Conservation (phyloP, 1,140 invertebrate species). For the Brachionus koreanus region DNA sequence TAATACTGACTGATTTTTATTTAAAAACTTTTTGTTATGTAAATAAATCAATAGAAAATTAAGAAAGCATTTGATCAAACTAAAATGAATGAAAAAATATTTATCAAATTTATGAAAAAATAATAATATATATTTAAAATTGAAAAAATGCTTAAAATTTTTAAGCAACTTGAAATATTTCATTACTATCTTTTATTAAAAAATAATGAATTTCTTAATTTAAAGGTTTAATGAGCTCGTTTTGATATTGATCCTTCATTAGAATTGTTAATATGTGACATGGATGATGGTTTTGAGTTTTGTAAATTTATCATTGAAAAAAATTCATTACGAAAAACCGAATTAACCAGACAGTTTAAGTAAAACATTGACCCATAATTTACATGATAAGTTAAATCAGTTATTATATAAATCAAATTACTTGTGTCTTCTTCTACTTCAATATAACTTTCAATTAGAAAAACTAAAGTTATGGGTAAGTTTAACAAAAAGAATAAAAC, state of each 20-base stretch:
- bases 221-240: not conserved
- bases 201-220: not conserved
- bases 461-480: not conserved
- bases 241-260: not conserved
- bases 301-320: not conserved
- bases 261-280: not conserved
- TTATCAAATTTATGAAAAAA: no score
- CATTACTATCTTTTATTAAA: not conserved
- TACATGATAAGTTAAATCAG: not conserved
- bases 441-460: not conserved
- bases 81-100: no score
- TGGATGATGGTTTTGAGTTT: not conserved
- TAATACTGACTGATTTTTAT: no score
- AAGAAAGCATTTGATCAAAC: no score
- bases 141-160: no score
- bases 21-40: no score
- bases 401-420: not conserved
- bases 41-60: no score
- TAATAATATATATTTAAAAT: no score
- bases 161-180: no score
- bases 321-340: not conserved
- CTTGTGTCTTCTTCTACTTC: not conserved
- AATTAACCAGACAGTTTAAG: not conserved
- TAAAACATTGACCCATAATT: conserved; percentile 18
- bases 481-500: not conserved